These are phyloP conservation scores for Automeris io DNA, from an alignment of 2,888 invertebrate species.

Conservation along the genomic window DNA sequence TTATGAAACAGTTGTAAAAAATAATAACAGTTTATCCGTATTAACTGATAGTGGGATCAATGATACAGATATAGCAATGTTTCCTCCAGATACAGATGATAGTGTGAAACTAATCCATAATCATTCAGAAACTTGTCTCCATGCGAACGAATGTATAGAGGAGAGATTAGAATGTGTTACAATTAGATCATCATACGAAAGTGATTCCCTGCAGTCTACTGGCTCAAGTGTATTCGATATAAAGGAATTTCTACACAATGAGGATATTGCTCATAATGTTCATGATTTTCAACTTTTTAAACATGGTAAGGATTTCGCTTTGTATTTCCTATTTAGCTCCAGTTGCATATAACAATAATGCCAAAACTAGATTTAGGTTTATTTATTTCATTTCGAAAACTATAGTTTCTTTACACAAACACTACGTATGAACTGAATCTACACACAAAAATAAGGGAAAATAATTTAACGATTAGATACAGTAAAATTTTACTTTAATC, in stretches of 20 bases:
- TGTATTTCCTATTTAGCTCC: too few species aligned
- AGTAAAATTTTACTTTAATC: too few species aligned
- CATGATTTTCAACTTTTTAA: constrained; percentile 25
- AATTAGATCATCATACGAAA: constrained; percentile 38
- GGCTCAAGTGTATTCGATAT: constrained; percentile 12
- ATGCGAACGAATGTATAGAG: constrained; percentile 49
- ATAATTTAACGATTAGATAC: too few species aligned
- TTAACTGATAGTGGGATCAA: constrained; percentile 48
- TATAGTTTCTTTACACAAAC: too few species aligned
- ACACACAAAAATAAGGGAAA: too few species aligned
- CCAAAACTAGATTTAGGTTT: too few species aligned
- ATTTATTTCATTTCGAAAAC: too few species aligned
- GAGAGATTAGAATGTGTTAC: constrained; percentile 48
- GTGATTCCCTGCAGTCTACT: constrained; percentile 24
- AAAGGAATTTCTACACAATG: background rate
- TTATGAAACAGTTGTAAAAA: constrained; percentile 11
- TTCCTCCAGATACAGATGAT: constrained; percentile 29
- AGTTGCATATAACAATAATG: too few species aligned
- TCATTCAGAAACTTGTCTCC: constrained; percentile 62
- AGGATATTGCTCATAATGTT: constrained; percentile 34
- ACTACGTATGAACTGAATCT: too few species aligned
- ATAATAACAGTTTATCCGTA: constrained; percentile 24
- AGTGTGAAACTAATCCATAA: constrained; percentile 62
- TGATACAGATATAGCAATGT: constrained; percentile 35
- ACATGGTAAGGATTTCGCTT: constrained; percentile 26